Evolutionary conservation across 2,888 invertebrate species (phyloP), one percentile per base, ranked within the genome.

Genomic region (Hemistola chrysoprasaria): DNA sequence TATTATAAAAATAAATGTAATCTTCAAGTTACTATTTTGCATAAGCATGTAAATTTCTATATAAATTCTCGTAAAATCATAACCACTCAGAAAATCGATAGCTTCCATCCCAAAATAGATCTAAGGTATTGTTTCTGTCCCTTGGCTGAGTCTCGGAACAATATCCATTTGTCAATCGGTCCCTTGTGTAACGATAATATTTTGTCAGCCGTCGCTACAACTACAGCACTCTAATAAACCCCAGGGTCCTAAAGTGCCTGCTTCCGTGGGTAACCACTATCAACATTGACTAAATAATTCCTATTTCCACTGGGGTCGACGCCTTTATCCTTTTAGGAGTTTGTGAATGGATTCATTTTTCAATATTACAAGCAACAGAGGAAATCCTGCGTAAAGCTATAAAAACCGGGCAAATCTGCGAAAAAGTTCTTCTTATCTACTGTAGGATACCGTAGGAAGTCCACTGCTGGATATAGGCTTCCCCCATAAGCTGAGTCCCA

Each of bases 131-230:
- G 32, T 22, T 37, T 30, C 23, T 22, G 21, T 28, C 26, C 38
- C 30, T 35, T 42, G 25, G 16, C 4, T 16, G 16, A n/a, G 16
- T 30, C 24, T 31, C 35, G 39, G 44, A 50, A 50, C 48, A 50
- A 51, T 50, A 62, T 62, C 54, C 49, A 37, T 42, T 34, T 34
- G 62, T 65, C 63, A 63, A 55, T 56, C 53, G 50, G 40, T 11
- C 50, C 46, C 30, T 47, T 47, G 41, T 53, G 16, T 54, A 54
- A 53, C 54, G 37, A 62, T 71, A 71, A 66, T 83, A 80, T 84
- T 84, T 78, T 82, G 83, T 82, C 82, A 83, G 75, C 55, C 59
- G 55, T 69, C 59, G 54, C 54, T 53, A 53, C 65, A 73, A 78
- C 74, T 70, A 62, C 56, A 47, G n/a, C n/a, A n/a, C 16, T 56